Percentiles rank a stretch among this genome's conserved stretches.
Evolutionary conservation across 1,140 invertebrate species (phyloP).

Genomic region (Lycorma delicatula): DNA sequence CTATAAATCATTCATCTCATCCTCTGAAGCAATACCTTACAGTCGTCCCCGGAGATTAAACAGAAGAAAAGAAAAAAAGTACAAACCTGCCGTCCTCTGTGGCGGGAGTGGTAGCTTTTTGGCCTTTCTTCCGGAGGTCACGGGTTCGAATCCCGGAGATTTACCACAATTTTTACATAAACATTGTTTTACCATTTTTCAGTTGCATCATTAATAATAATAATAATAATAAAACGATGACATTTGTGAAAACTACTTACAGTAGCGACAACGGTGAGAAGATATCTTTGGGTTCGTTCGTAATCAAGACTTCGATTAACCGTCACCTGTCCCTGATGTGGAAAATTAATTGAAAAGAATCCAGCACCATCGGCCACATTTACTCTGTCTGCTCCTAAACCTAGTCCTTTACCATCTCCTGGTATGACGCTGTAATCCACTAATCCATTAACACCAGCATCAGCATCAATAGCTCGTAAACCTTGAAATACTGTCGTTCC

Average conservation of each 20-base stretch:
- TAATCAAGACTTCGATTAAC: conserved; percentile 83
- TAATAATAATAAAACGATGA: no score
- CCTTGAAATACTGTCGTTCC: conserved; percentile 79
- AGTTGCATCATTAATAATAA: no score
- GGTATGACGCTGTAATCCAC: conserved; percentile 69
- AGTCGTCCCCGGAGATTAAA: no score
- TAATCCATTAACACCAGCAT: conserved; percentile 77
- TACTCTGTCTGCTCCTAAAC: conserved; percentile 43
- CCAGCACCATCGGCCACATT: conserved; percentile 69
- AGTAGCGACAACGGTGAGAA: conserved; percentile 79
- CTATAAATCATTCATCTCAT: no score
- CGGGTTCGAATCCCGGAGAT: no score
- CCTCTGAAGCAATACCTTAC: no score
- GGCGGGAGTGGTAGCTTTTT: no score
- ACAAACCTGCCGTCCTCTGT: no score
- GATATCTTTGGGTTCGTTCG: conserved; percentile 79
- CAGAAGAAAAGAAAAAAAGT: no score
- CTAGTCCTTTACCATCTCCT: conserved; percentile 42
- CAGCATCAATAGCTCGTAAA: conserved; percentile 72
- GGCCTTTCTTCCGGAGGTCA: no score
- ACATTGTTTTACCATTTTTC: no score
- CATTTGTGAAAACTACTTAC: conserved; percentile 50
- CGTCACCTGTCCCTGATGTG: conserved; percentile 82
- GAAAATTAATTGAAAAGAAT: conserved; percentile 74
- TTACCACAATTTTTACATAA: no score